Evolutionary conservation across 2,797 vertebrate genomes (phyloP), one percentile per base, ranked within the genome.

Genomic region (Tokudaia tokunoshimensis): DNA sequence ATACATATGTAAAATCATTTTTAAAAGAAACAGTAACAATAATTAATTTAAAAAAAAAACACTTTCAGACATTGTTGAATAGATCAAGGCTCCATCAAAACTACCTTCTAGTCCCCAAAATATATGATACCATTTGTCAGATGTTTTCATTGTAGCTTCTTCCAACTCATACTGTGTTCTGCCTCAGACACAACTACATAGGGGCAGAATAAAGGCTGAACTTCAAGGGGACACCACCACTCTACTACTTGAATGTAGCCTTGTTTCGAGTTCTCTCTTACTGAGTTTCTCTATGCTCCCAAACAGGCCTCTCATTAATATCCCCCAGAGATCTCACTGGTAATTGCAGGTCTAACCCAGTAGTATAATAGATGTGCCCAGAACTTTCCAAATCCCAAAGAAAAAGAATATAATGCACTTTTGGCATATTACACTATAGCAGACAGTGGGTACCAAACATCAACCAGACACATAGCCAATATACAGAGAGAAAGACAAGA

Each of bases 241-340:
- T 72, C 63, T 91, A 63, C 44, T 44, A 65, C 65, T 44, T 83
- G 19, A 67, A 24, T 34, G 57, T 4, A 41, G 19, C 14, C 37
- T 81, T 72, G 29, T 84, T 95, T 84, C 31, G 70, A 55, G 65
- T 81, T 95, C 44, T 70, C 20, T 96, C 91, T 89, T 91, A 83
- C 31, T 47, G 31, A 84, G 13, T 5, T 8, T 92, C 57, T 61
- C 47, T 14, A 22, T 76, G 26, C 0, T 31, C 65, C 9, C 47
- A 13, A 74, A 95, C 86, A 89, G 24, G 92, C 3, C 88, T 94
- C 80, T 81, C 34, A 19, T 17, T 41, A 34, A 44, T 52, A 34
- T 84, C 65, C 89, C 70, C 78, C n/a, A 91, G 70, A 86, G 78
- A 41, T 57, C 44, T 89, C 65, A 75, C 65, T 79, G 65, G 67